Evolutionary conservation across 2,797 vertebrate species (phyloP).

Genomic region (Botia almorhae): DNA sequence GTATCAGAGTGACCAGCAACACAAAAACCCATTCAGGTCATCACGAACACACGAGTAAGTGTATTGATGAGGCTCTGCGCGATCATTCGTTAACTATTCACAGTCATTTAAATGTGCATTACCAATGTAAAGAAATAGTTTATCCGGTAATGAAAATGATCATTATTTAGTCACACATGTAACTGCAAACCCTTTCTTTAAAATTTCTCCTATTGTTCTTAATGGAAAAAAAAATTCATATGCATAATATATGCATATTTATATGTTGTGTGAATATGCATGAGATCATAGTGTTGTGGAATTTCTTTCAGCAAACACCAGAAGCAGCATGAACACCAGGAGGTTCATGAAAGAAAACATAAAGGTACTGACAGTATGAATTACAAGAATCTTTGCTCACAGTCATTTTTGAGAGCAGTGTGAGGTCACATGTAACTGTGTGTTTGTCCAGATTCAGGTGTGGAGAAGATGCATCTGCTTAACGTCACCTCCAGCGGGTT

Average conservation of each 20-base stretch:
- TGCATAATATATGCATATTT: too few species aligned
- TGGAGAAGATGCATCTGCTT: conserved; percentile 79
- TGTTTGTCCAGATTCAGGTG: conserved; percentile 59
- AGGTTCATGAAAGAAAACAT: conserved; percentile 67
- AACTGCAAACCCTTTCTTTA: too few species aligned
- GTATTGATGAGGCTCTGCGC: background rate
- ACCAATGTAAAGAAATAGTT: too few species aligned
- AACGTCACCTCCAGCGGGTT: conserved; percentile 87
- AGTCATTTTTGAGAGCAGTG: background rate
- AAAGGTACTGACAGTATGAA: conserved; percentile 64
- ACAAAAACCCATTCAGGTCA: conserved; percentile 69
- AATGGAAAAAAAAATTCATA: too few species aligned
- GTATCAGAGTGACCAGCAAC: conserved; percentile 87
- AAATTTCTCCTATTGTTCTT: too few species aligned
- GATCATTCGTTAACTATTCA: background rate
- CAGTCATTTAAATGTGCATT: too few species aligned
- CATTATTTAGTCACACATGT: too few species aligned
- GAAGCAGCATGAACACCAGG: conserved; percentile 71
- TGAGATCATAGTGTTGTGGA: conserved; percentile 1
- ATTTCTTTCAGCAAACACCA: conserved; percentile 67
- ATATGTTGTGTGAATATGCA: background rate
- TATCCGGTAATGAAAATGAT: too few species aligned
- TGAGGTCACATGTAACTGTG: background rate
- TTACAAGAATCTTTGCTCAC: background rate
- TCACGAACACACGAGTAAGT: conserved; percentile 80